Percentiles rank a stretch among this genome's conserved stretches.
Evolutionary conservation across 2,113 vertebrate genomes (phyloP).

Genomic region (Rattus norvegicus): GRCr8 NC_086027.1:76325501-76326000

Average conservation of each 20-base stretch:
- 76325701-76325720: not conserved
- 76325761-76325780: not conserved
- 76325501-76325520: not conserved
- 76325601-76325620: not conserved
- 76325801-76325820: no score
- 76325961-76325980: not conserved
- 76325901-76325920: not conserved
- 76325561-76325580: not conserved
- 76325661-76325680: not conserved
- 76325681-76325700: not conserved
- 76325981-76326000: not conserved
- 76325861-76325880: not conserved
- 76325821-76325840: not conserved
- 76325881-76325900: not conserved
- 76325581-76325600: not conserved
- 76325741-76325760: not conserved
- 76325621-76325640: not conserved
- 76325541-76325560: not conserved
- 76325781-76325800: no score
- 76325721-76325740: not conserved
- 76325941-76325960: not conserved
- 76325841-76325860: not conserved
- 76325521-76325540: not conserved
- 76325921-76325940: not conserved
- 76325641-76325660: not conserved